Evolutionary conservation across 2,113 vertebrate species (phyloP).

Genomic region (Corydoras maculifer): DNA sequence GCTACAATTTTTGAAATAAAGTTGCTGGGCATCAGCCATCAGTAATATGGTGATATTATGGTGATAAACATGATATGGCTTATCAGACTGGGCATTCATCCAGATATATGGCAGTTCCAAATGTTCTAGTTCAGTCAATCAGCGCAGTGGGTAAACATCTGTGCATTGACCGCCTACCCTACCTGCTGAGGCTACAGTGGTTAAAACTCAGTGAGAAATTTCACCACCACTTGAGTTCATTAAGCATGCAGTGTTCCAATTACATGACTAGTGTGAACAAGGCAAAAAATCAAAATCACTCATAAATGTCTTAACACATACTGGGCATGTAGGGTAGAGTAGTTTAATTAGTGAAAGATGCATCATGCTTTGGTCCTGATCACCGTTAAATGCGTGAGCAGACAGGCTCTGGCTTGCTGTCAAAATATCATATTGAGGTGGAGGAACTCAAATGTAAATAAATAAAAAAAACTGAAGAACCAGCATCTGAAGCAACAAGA

Average conservation of each 20-base stretch:
- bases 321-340: neutral
- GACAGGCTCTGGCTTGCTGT: constrained; percentile 17
- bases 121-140: too few species aligned
- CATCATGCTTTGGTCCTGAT: neutral
- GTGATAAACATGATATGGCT: too few species aligned
- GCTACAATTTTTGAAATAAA: too few species aligned
- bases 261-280: neutral
- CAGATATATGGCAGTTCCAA: too few species aligned
- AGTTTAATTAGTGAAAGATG: neutral
- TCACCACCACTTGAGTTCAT: neutral
- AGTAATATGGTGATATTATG: too few species aligned
- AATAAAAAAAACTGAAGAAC: too few species aligned
- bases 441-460: too few species aligned
- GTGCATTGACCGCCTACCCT: neutral
- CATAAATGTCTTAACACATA: neutral
- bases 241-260: neutral
- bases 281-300: neutral
- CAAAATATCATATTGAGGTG: neutral
- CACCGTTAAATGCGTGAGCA: constrained; percentile 26
- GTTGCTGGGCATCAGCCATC: too few species aligned
- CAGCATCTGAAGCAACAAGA: too few species aligned
- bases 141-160: neutral
- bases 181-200: neutral
- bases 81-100: too few species aligned
- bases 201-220: neutral